phyloP scores from a whole-genome alignment of 2,113 vertebrate genomes.

The Panthera tigris region DNA sequence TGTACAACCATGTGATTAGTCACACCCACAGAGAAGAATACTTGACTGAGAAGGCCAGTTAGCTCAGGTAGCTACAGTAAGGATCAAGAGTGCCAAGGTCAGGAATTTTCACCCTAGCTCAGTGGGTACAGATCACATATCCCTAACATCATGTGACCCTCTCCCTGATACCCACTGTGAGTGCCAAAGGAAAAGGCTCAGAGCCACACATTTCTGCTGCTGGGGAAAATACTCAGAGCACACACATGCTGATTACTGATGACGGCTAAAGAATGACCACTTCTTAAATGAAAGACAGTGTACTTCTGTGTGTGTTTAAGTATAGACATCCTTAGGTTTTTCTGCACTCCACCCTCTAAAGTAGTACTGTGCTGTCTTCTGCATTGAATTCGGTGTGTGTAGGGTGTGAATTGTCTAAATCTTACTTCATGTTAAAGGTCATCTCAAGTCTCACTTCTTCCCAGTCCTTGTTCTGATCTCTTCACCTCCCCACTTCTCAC shows the following conservation, averaged over 20 bases:
- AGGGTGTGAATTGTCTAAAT: not conserved
- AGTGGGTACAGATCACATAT: not conserved
- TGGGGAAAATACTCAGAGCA: not conserved
- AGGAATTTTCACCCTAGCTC: not conserved
- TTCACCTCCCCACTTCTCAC: not conserved
- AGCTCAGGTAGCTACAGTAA: not conserved
- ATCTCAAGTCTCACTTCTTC: not conserved
- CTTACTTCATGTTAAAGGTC: not conserved
- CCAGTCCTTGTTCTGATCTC: not conserved
- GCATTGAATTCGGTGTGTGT: not conserved
- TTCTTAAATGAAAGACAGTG: not conserved
- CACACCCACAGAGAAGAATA: not conserved
- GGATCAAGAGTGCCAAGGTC: not conserved
- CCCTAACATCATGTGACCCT: not conserved
- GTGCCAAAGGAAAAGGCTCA: not conserved
- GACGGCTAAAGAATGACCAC: not conserved
- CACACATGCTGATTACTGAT: not conserved
- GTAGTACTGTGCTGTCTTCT: not conserved
- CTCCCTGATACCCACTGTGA: not conserved
- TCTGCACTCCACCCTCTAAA: not conserved
- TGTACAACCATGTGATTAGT: not conserved
- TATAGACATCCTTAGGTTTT: constrained; percentile 19
- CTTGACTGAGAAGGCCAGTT: not conserved
- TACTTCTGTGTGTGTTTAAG: not conserved
- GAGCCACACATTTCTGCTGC: not conserved